Conservation (phyloP, 1,140 invertebrate species). For the Hydropsyche tenuis region DNA sequence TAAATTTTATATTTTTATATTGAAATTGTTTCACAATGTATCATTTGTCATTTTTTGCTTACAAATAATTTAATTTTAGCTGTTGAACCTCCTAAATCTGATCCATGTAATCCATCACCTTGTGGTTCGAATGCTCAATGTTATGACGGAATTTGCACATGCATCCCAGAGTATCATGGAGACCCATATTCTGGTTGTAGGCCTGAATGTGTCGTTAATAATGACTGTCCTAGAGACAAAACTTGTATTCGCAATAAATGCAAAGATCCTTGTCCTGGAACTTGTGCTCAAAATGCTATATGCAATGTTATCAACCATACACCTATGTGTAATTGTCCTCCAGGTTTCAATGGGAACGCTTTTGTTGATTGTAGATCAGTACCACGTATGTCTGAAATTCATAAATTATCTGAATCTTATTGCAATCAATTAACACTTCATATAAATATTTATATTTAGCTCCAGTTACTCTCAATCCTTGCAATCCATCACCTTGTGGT, state of each 20-base stretch:
- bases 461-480: conserved; percentile 59
- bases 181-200: conserved; percentile 66
- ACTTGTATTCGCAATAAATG: conserved; percentile 80
- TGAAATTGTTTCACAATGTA: too few species aligned
- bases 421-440: neutral
- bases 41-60: too few species aligned
- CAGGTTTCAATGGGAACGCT: conserved; percentile 68
- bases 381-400: conserved; percentile 58
- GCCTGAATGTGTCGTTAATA: conserved; percentile 72
- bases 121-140: conserved; percentile 72
- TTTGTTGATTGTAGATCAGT: conserved; percentile 66
- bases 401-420: conserved; percentile 45
- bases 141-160: conserved; percentile 68
- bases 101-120: conserved; percentile 71
- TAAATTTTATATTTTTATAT: too few species aligned
- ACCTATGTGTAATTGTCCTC: conserved; percentile 72
- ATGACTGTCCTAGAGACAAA: conserved; percentile 70
- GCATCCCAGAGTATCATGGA: conserved; percentile 72
- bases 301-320: conserved; percentile 73
- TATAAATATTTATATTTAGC: conserved; percentile 28
- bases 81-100: conserved; percentile 47
- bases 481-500: conserved; percentile 68
- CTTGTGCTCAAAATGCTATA: conserved; percentile 70
- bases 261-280: conserved; percentile 73
- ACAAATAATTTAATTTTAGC: conserved; percentile 42